Evolutionary conservation across 2,797 vertebrate species (phyloP), one percentile per base, ranked within the genome.

Genomic region (Pachyuromys duprasi): DNA sequence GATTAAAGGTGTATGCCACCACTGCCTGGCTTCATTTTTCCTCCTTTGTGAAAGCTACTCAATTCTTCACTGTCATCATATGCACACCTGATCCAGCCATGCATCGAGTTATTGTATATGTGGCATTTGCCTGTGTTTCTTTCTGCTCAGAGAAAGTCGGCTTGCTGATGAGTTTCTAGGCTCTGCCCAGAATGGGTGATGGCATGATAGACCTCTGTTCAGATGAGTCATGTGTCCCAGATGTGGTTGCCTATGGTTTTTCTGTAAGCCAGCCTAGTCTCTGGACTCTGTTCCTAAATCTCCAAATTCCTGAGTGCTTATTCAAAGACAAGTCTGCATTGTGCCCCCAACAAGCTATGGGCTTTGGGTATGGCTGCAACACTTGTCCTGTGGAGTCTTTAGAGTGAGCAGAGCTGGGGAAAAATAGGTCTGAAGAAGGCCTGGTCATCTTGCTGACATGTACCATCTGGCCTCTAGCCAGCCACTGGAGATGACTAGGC

Each of bases 31-130:
- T 82, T 74, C 36, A 0, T 18, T 62, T 62, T 70, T 57, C 72
- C 65, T 81, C 18, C 36, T 96, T 76, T 89, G 90, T 87, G 60
- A 93, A 78, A n/a, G 31, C 42, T 84, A 1, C 36, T 84, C 42
- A 45, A 0, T 65, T 65, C 60, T 92, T 70, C 26, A 45, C 36
- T 69, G 63, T 53, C 5, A 3, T 49, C 49, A 11, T 79, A 42
- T 45, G 8, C 31, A 8, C 3, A 36, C 49, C 63, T 78, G 84
- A 6, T 36, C 39, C 2, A 57, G 36, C 49, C n/a, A 1, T 18
- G 42, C 3, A 7, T 12, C 13, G 14, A 4, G 3, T 86, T 33
- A 11, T 14, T 5, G 57, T n/a, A 5, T 9, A 5, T 0, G 0
- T 83, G 11, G 20, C 36, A n/a, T 74, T 72, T 89, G 36, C 67